These are phyloP conservation scores for Sebastes paucispinis DNA, from an alignment of 2,797 vertebrate genomes.

Conservation along the genomic window DNA sequence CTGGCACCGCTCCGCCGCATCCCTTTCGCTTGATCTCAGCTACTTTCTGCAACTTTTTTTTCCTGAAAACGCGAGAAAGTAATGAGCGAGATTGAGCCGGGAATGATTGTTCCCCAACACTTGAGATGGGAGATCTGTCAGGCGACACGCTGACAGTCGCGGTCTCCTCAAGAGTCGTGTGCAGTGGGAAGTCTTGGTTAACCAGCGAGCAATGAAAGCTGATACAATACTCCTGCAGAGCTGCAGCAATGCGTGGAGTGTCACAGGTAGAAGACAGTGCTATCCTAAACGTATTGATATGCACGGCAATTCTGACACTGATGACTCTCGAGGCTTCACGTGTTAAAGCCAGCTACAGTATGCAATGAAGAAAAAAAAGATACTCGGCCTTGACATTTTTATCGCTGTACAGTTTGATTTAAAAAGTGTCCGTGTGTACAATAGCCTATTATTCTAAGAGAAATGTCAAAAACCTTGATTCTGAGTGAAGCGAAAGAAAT, in stretches of 20 bases:
- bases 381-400: conserved; percentile 77
- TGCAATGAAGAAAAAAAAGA: conserved; percentile 25
- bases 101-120: conserved; percentile 60
- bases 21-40: conserved; percentile 66
- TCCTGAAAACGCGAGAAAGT: conserved; percentile 58
- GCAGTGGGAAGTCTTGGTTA: conserved; percentile 73
- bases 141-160: conserved; percentile 65
- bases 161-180: conserved; percentile 55
- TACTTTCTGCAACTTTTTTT: conserved; percentile 73
- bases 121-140: conserved; percentile 71
- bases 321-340: conserved; percentile 64
- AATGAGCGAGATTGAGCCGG: conserved; percentile 68
- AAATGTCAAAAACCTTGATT: conserved; percentile 85
- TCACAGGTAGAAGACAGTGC: conserved; percentile 64
- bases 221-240: conserved; percentile 68
- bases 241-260: conserved; percentile 51
- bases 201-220: conserved; percentile 75
- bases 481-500: conserved; percentile 75
- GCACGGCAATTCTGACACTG: conserved; percentile 68
- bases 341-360: conserved; percentile 37
- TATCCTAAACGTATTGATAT: conserved; percentile 65
- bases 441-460: conserved; percentile 77
- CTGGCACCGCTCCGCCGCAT: conserved; percentile 55
- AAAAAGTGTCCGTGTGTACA: conserved; percentile 78
- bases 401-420: conserved; percentile 77